Conservation (phyloP, 2,797 vertebrate genomes). For the Acanthis flammea region DNA sequence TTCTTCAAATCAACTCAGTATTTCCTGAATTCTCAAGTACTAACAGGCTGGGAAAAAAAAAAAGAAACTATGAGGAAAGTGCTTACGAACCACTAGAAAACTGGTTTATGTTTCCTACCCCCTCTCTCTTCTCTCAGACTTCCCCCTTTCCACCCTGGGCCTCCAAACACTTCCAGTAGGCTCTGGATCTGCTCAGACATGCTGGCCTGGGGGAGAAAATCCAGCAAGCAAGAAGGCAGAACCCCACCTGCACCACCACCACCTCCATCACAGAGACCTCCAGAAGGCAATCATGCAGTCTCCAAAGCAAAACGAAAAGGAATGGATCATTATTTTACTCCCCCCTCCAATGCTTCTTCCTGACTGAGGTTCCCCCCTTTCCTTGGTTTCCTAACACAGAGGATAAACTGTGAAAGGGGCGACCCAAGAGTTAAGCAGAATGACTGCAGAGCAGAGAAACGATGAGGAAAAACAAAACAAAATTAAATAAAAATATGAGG, state of each 20-base stretch:
- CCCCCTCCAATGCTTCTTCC: not conserved
- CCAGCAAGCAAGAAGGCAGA: not conserved
- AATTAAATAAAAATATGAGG: not conserved
- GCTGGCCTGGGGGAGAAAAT: not conserved
- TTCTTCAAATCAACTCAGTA: slow-evolving; percentile 41
- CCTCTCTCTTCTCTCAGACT: not conserved
- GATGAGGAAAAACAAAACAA: not conserved
- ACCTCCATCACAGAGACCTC: not conserved
- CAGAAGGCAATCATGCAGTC: not conserved
- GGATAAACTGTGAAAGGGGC: not conserved
- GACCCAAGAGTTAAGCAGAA: not conserved
- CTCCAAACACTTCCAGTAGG: not conserved
- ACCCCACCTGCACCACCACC: not conserved
- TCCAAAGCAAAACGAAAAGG: not conserved
- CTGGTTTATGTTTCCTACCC: not conserved
- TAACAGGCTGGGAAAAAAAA: not conserved
- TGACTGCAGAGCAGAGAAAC: not conserved
- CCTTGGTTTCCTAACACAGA: not conserved
- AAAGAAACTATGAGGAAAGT: not conserved
- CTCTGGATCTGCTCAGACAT: not conserved
- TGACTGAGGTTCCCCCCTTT: fast-evolving
- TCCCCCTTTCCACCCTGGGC: not conserved
- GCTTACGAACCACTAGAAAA: not conserved
- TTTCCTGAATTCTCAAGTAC: slow-evolving; percentile 51
- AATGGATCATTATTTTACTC: fast-evolving